These are phyloP conservation scores for Portunus trituberculatus DNA, from an alignment of 1,140 invertebrate species.

Conservation along the genomic window DNA sequence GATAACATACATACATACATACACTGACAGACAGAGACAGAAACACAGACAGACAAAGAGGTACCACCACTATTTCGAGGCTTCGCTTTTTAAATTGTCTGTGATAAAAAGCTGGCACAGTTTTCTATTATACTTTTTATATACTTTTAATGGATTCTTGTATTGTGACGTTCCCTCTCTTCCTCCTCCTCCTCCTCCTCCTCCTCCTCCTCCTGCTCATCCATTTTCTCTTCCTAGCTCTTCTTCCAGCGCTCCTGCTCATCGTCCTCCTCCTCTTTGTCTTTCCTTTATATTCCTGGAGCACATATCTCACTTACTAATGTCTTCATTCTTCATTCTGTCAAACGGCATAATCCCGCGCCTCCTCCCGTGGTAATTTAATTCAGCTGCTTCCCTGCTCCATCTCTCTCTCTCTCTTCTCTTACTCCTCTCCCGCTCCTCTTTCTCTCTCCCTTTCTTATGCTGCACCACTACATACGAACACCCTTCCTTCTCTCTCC, in stretches of 20 bases:
- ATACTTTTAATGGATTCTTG: too few species aligned
- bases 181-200: not conserved
- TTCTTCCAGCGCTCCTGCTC: too few species aligned
- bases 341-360: conserved; percentile 4
- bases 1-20: too few species aligned
- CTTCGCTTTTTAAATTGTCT: too few species aligned
- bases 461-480: too few species aligned
- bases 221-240: not conserved
- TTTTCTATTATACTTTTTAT: too few species aligned
- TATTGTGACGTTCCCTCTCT: not conserved
- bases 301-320: conserved; percentile 14
- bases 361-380: not conserved
- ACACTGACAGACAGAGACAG: too few species aligned
- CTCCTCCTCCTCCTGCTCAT: not conserved
- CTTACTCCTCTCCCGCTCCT: not conserved
- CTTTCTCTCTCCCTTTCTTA: not conserved
- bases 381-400: not conserved
- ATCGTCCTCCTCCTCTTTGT: not conserved
- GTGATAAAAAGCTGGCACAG: too few species aligned
- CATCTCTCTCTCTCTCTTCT: not conserved
- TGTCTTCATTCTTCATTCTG: conserved; percentile 11
- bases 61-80: too few species aligned
- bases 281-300: not conserved
- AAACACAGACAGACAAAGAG: too few species aligned
- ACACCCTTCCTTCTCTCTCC: not conserved